Evolutionary conservation across 2,113 vertebrate species (phyloP), one percentile per base, ranked within the genome.

Genomic region (Dipodomys ordii): DNA sequence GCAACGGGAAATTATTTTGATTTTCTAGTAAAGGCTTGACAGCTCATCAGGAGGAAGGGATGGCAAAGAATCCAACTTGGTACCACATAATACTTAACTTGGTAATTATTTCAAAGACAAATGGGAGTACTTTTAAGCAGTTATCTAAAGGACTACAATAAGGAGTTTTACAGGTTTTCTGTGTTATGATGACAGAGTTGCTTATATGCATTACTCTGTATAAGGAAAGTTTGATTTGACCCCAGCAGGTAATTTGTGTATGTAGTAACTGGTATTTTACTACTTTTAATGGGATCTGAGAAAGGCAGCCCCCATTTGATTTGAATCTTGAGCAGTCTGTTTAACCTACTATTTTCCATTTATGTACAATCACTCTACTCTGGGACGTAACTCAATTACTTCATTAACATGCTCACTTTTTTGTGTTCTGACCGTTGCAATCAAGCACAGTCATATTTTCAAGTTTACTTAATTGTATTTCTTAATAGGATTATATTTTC

Each of bases 21-120:
- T 91, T 93, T 95, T 93, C 35, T 74, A 23, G 57, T 87, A 89
- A 93, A 91, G 49, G 62, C 87, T 79, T 83, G 83, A 93, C 85
- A 88, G 83, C 86, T 96, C 88, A 83, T 88, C 74, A 80, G 13
- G 8, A 83, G 92, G 90, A 83, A 88, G 79, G 64, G 71, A 90
- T 88, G 90, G 32, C 88, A 90, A 86, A 92, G 49, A 93, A 72
- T 82, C 28, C 74, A 88, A 83, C 62, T 86, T 88, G 83, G 57
- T 83, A 88, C 60, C 62, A 68, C 60, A 39, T 83, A 25, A 35
- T 82, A 82, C 83, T 93, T 88, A 94, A 92, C 25, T 82, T 69
- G 65, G 53, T 92, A 69, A 85, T 88, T 80, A 80, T 91, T 93
- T 86, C 67, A 74, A 93, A 95, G 60, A 88, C 53, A 73, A 83